phyloP scores from a whole-genome alignment of 2,888 invertebrate genomes.

The Dicycla oo region DNA sequence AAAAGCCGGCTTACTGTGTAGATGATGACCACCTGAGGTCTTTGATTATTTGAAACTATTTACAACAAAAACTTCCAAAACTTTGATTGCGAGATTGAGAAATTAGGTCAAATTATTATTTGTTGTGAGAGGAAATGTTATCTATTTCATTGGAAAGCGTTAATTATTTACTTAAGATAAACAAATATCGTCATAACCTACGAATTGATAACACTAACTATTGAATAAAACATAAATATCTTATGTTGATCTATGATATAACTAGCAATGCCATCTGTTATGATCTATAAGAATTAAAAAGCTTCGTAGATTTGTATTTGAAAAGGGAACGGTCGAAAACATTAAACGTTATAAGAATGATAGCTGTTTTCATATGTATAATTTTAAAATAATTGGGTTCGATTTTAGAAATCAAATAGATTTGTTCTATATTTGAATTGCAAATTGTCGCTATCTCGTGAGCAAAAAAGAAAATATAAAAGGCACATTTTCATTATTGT shows the following conservation, averaged over 20 bases:
- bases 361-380: too few species aligned
- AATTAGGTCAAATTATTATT: rapidly evolving
- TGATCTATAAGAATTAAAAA: constrained; percentile 27
- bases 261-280: constrained; percentile 55
- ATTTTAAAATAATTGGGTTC: constrained; percentile 20
- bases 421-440: constrained; percentile 27
- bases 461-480: constrained; percentile 8
- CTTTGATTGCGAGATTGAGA: constrained; percentile 76
- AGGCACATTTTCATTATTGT: background rate
- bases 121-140: constrained; percentile 8
- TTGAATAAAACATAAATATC: background rate
- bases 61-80: constrained; percentile 51
- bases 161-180: background rate
- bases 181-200: too few species aligned
- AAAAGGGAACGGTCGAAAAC: constrained; percentile 13
- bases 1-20: constrained; percentile 83
- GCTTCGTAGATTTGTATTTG: background rate
- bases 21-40: constrained; percentile 78
- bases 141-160: background rate
- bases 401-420: constrained; percentile 1
- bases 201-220: background rate
- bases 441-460: constrained; percentile 35
- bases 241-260: background rate
- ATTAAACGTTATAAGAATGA: background rate
- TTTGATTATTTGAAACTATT: constrained; percentile 8